These are phyloP conservation scores for Steinernema khuongi DNA, from an alignment of 1,140 invertebrate species.

Conservation along the genomic window DNA sequence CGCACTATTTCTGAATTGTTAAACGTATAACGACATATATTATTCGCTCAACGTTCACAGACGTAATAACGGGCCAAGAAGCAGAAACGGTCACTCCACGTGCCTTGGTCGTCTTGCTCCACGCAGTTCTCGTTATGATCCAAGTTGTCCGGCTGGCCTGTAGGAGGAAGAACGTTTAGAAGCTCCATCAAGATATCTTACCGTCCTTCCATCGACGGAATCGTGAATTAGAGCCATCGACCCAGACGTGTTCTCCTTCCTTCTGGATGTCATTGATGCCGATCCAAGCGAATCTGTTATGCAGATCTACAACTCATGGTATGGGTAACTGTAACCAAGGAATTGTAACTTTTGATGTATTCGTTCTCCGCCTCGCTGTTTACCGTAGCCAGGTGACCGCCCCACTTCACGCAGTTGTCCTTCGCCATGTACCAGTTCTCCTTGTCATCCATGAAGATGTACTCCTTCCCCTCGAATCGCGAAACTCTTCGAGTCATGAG, in stretches of 20 bases:
- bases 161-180: background rate
- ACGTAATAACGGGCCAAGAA: background rate
- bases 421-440: slow-evolving; percentile 12
- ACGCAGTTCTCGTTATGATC: slow-evolving; percentile 11
- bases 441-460: slow-evolving; percentile 12
- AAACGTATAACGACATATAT: background rate
- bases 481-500: background rate
- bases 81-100: background rate
- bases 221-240: background rate
- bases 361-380: background rate
- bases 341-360: background rate
- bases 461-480: background rate
- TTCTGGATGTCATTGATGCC: slow-evolving; percentile 10
- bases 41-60: background rate
- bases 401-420: background rate
- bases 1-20: background rate
- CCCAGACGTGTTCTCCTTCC: background rate
- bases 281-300: background rate
- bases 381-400: background rate
- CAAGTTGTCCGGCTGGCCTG: background rate
- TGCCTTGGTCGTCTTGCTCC: background rate
- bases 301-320: background rate
- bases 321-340: background rate
- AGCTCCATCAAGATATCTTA: background rate
- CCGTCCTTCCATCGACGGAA: background rate